phyloP scores from a whole-genome alignment of 1,140 invertebrate genomes.

The Trachymyrmex cornetzi region DNA sequence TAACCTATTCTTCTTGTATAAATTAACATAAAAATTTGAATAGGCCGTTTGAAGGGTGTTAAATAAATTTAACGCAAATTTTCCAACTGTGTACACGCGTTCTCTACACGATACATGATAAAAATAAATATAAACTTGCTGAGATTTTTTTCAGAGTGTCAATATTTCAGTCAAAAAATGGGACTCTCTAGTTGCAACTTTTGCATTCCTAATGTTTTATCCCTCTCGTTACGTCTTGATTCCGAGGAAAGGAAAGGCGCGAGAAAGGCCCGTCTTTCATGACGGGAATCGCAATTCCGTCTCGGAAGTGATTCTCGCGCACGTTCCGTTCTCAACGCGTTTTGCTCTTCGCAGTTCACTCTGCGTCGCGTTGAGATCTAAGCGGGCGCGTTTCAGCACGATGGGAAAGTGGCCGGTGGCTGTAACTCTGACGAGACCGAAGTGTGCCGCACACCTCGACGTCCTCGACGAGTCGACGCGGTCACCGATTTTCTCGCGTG shows the following conservation, averaged over 20 bases:
- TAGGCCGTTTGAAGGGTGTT: too few species aligned
- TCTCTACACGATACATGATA: neutral
- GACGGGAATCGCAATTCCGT: neutral
- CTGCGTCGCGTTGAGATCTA: neutral
- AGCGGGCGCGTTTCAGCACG: neutral
- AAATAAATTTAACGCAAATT: too few species aligned
- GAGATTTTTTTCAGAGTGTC: neutral
- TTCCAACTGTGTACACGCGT: too few species aligned
- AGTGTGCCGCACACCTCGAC: constrained; percentile 53
- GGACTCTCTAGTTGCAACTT: neutral
- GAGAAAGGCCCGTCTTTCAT: constrained; percentile 17
- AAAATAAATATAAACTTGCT: constrained; percentile 1
- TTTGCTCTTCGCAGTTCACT: constrained; percentile 16
- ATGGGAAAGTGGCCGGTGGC: constrained; percentile 58
- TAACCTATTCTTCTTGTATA: too few species aligned
- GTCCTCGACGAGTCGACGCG: constrained; percentile 1
- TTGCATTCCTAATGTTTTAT: too few species aligned
- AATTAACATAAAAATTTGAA: too few species aligned
- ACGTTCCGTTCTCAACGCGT: constrained; percentile 1
- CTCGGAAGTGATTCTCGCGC: constrained; percentile 48
- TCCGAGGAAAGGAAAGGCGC: neutral
- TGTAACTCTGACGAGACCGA: constrained; percentile 27
- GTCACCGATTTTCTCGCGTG: constrained; percentile 59
- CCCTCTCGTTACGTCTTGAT: neutral
- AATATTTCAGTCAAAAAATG: neutral